Evolutionary conservation across 2,113 vertebrate genomes (phyloP).

Genomic region (Psammodynastes pulverulentus): DNA sequence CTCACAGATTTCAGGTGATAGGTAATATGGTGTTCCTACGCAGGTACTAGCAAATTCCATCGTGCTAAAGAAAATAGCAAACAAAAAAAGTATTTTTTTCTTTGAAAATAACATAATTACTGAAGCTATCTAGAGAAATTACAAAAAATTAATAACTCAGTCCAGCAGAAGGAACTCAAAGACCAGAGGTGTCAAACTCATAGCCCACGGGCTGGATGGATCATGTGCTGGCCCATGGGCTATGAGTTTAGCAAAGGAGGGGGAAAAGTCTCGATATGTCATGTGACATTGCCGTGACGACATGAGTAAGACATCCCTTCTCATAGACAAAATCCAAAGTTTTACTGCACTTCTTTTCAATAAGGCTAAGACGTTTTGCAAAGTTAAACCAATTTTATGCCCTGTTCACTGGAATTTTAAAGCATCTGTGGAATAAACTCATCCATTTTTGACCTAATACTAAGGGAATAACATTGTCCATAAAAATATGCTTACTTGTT

Average conservation of each 20-base stretch:
- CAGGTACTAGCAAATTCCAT: conserved; percentile 85
- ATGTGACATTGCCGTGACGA: no score
- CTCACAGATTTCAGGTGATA: conserved; percentile 94
- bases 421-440: neutral
- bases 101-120: neutral
- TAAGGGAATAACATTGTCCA: conserved; percentile 18
- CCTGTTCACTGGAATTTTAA: neutral
- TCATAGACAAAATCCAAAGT: neutral
- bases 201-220: no score
- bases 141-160: neutral
- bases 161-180: no score
- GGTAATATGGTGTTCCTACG: conserved; percentile 88
- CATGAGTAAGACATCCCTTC: no score
- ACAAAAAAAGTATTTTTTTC: conserved; percentile 14
- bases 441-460: neutral
- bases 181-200: no score
- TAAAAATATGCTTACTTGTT: conserved; percentile 78
- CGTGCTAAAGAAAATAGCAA: conserved; percentile 70
- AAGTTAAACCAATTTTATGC: neutral
- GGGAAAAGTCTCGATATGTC: no score
- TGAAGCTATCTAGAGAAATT: fast-evolving
- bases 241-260: no score
- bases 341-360: neutral
- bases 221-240: no score
- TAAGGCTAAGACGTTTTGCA: neutral